A percentile compares a stretch with the other conserved stretches of the same genome.
phyloP scores from a whole-genome alignment of 2,888 invertebrate species.

The Tipula confusa region DNA sequence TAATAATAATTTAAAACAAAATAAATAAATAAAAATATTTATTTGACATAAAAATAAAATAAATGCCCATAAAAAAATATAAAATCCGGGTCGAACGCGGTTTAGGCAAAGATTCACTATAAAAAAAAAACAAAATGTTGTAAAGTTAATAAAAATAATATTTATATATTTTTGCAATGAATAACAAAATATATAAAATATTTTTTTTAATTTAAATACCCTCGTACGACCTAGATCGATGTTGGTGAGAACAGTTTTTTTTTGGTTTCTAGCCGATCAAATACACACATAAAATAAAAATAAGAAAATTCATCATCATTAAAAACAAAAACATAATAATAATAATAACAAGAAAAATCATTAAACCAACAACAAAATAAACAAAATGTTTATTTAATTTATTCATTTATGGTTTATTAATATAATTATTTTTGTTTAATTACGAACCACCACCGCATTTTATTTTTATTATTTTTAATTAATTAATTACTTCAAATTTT shows the following conservation, averaged over 20 bases:
- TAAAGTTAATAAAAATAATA: not conserved
- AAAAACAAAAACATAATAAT: too few relatives aligned
- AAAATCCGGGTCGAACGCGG: slow-evolving; percentile 29
- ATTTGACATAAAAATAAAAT: too few relatives aligned
- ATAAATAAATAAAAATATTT: not conserved
- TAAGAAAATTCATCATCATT: not conserved
- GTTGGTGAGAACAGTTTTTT: slow-evolving; percentile 34
- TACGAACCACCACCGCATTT: slow-evolving; percentile 32
- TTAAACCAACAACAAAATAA: slow-evolving; percentile 32
- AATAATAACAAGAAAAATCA: slow-evolving; percentile 21
- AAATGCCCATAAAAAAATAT: slow-evolving; percentile 21
- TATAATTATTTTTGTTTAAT: too few relatives aligned
- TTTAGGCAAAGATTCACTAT: not conserved
- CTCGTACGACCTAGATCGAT: slow-evolving; percentile 30
- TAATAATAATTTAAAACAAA: not conserved
- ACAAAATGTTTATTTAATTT: slow-evolving; percentile 34
- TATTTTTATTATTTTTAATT: not conserved
- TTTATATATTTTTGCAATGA: not conserved
- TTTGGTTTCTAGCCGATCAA: slow-evolving; percentile 32
- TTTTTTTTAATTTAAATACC: not conserved
- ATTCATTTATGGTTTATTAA: slow-evolving; percentile 33
- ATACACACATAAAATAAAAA: slow-evolving; percentile 28
- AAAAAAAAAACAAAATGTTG: not conserved
- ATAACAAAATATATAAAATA: not conserved
- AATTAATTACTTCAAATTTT: slow-evolving; percentile 5